Percentiles rank a stretch among this genome's conserved stretches.
phyloP scores from a whole-genome alignment of 1,140 invertebrate species.

The Lepidurus packardi region DNA sequence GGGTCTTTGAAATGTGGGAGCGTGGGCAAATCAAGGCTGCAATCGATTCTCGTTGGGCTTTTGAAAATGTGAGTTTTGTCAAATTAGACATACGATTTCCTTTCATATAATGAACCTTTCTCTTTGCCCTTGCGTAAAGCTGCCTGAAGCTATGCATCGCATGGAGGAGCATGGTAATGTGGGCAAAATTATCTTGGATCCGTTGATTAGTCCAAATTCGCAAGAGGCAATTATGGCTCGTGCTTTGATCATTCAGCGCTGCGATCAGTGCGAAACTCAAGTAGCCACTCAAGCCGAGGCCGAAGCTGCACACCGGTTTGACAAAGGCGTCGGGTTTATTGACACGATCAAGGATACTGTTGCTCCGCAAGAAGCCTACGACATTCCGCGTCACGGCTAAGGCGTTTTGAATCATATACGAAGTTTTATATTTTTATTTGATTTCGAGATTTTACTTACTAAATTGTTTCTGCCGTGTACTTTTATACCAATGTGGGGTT shows the following conservation, averaged over 20 bases:
- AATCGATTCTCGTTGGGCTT: conserved; percentile 76
- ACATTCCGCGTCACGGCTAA: conserved; percentile 5
- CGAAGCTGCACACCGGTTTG: neutral
- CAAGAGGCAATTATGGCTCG: conserved; percentile 31
- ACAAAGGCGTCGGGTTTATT: conserved; percentile 22
- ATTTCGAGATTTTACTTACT: neutral
- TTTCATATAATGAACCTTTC: conserved; percentile 23
- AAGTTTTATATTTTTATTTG: conserved; percentile 11
- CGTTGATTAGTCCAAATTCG: conserved; percentile 55
- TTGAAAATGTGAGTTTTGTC: conserved; percentile 68
- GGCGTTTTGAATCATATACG: neutral
- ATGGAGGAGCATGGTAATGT: conserved; percentile 87
- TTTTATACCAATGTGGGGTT: neutral
- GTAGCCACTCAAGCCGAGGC: conserved; percentile 26
- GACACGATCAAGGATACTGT: conserved; percentile 29
- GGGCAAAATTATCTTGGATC: conserved; percentile 78
- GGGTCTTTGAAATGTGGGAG: conserved; percentile 67
- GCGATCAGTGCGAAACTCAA: neutral
- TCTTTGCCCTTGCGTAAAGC: conserved; percentile 46
- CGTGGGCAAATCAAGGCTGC: conserved; percentile 72
- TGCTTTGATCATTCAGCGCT: conserved; percentile 23
- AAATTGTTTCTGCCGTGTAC: neutral
- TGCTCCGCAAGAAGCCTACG: conserved; percentile 12
- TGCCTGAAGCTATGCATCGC: conserved; percentile 82
- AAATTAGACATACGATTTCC: neutral